Evolutionary conservation across 2,797 vertebrate genomes (phyloP).

Genomic region (Bryconaethiops microstoma): DNA sequence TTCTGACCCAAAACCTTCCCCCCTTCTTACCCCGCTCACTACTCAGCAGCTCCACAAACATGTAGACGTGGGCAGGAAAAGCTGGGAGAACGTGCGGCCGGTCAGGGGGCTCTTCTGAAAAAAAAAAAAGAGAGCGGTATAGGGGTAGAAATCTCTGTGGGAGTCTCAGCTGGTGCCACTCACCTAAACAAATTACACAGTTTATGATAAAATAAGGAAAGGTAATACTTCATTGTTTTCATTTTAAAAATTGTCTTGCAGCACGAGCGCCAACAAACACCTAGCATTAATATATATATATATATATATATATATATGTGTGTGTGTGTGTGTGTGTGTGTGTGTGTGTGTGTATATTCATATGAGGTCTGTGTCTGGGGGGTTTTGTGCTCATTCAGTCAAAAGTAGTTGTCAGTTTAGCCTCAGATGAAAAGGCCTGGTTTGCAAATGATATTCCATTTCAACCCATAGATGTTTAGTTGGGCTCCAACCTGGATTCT

Average conservation of each 20-base stretch:
- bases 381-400: too few relatives aligned
- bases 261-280: neutral
- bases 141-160: neutral
- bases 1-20: constrained; percentile 68
- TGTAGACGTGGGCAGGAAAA: constrained; percentile 62
- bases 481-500: too few relatives aligned
- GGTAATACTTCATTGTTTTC: neutral
- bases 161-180: neutral
- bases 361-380: too few relatives aligned
- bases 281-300: too few relatives aligned
- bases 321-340: too few relatives aligned
- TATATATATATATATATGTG: too few relatives aligned
- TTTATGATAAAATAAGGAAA: neutral
- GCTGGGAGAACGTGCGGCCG: constrained; percentile 50
- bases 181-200: neutral
- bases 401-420: too few relatives aligned
- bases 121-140: constrained; percentile 23
- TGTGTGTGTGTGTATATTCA: too few relatives aligned
- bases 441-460: too few relatives aligned
- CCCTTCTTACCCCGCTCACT: neutral
- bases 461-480: too few relatives aligned
- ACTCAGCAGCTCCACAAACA: constrained; percentile 61
- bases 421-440: too few relatives aligned
- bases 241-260: neutral
- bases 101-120: constrained; percentile 44